Base-by-base conservation (phyloP, 2,797 vertebrate genomes). In the Danio choprae region DNA sequence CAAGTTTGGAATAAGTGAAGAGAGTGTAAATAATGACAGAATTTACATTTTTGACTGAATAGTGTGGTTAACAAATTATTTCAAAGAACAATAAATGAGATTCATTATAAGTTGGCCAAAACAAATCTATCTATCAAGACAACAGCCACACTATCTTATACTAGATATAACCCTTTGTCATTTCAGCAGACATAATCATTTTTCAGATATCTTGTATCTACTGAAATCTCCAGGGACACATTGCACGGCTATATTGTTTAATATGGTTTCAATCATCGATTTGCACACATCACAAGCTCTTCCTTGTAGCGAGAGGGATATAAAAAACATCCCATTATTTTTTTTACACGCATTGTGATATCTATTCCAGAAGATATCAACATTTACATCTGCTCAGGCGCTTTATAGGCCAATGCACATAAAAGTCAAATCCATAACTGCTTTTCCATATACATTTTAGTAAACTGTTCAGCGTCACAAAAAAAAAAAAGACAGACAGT, bases 221-320 rank as follows among this genome's bases (percentile, higher is more conserved):
- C 16, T 46, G 20, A 67, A 36, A 77, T 77, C 51, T 38, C 29
- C 44, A 58, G 40, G 53, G 53, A 58, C 5, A 72, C 20, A 58
- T 67, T 56, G 40, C 40, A 56, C 55, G 51, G 41, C 40, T 58
- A 6, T 46, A 67, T n/a, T 67, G 41, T 58, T 22, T 77, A 51
- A 77, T 36, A 55, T 6, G 7, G 51, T 13, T 43, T 67, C 40
- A 77, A 12, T 46, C 40, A 77, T 38, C 18, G 74, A 77, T 68
- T 68, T 77, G 51, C 51, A 67, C 62, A 58, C 40, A 77, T 67
- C 51, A 38, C 58, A 22, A 77, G 53, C 20, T 56, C 38, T 29
- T 64, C 53, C 62, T 77, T 40, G 15, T 41, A 56, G 41, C 18
- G 16, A 38, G 10, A 58, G 11, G 4, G 56, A 77, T 68, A 68